Evolutionary conservation across 92 coral and sea anemone genomes (phyloP).

Genomic region (Zoanthus sansibaricus): DNA sequence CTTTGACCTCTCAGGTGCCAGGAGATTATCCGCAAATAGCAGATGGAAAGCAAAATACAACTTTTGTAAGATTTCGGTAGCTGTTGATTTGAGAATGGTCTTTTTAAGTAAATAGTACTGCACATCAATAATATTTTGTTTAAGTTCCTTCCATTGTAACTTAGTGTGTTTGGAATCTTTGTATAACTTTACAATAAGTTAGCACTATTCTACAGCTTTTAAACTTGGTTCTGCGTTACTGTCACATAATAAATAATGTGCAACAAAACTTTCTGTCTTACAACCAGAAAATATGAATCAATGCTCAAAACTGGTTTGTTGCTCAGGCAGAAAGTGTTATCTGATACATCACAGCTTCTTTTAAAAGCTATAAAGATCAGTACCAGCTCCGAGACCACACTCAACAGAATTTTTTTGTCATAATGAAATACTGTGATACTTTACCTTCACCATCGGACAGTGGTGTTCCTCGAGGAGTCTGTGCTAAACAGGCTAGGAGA

Average conservation of each 20-base stretch:
- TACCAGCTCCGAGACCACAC: neutral
- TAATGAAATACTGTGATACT: neutral
- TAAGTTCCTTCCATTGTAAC: no score
- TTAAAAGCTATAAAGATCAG: neutral
- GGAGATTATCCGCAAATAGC: no score
- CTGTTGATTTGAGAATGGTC: no score
- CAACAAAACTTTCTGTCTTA: neutral
- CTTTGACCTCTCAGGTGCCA: no score
- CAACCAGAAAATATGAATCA: neutral
- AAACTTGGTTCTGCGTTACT: neutral
- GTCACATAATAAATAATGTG: neutral
- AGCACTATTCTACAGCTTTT: no score
- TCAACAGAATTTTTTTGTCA: neutral
- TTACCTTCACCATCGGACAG: conserved; percentile 32
- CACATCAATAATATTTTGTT: no score
- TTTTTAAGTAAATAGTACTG: no score
- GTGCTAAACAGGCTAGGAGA: conserved; percentile 8
- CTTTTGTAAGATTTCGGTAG: no score
- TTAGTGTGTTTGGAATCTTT: no score
- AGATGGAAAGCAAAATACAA: no score
- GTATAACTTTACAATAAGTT: no score
- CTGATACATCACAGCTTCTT: neutral
- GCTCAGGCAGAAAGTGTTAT: conserved; percentile 7
- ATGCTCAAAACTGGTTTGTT: neutral
- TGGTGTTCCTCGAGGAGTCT: conserved; percentile 6